These are phyloP conservation scores for Girardia tigrina DNA, from an alignment of 2,888 invertebrate genomes.

Conservation along the genomic window DNA sequence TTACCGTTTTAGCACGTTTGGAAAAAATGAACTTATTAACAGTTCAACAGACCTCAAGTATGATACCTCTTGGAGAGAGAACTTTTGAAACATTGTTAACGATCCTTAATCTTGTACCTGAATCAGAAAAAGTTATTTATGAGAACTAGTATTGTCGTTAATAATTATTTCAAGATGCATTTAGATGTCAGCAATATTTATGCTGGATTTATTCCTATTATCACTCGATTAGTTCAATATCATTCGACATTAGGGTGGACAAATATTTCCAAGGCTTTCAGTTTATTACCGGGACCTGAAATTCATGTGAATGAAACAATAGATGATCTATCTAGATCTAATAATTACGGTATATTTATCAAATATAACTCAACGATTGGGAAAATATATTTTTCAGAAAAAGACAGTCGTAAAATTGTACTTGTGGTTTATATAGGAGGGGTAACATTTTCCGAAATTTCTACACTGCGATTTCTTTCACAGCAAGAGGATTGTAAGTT, in stretches of 20 bases:
- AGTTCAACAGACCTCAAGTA: constrained; percentile 54
- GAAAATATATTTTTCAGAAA: not conserved
- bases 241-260: constrained; percentile 53
- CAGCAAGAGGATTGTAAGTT: constrained; percentile 54
- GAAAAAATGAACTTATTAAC: constrained; percentile 71
- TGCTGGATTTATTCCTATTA: constrained; percentile 78
- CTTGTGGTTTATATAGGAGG: constrained; percentile 91
- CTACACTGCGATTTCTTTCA: constrained; percentile 56
- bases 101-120: not conserved
- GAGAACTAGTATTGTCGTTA: constrained; percentile 40
- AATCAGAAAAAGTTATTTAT: constrained; percentile 1
- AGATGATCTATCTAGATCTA: no score
- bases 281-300: constrained; percentile 61
- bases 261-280: constrained; percentile 67
- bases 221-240: constrained; percentile 61
- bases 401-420: constrained; percentile 55
- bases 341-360: not conserved
- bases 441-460: constrained; percentile 77
- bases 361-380: not conserved
- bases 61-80: not conserved
- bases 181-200: constrained; percentile 74
- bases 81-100: not conserved
- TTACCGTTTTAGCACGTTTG: constrained; percentile 68
- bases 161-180: constrained; percentile 54
- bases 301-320: not conserved